Evolutionary conservation across 2,113 vertebrate genomes (phyloP), one percentile per base, ranked within the genome.

Genomic region (Clarias gariepinus): DNA sequence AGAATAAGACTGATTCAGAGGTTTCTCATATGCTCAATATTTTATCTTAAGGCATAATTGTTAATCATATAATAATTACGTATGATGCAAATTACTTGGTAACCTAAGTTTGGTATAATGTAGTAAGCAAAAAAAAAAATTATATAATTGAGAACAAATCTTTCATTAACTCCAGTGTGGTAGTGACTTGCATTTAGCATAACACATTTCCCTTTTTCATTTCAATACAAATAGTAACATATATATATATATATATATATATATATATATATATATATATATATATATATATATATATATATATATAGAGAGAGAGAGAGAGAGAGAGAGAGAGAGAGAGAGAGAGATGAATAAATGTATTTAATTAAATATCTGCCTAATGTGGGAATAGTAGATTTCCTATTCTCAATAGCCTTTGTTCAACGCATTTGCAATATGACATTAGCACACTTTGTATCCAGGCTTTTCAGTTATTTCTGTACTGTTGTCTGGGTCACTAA

Each of bases 401-500:
- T 68, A 58, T 86, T 80, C 52, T 58, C n/a, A 58, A 68, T 69
- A 61, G 41, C 63, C 61, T 85, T 79, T 81, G 84, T 86, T 68
- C 36, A 77, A 8, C 57, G 52, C 30, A n/a, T 85, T 64, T 78
- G 60, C n/a, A 85, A 78, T 53, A 78, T 68, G 15, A 80, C 53
- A 80, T 86, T 80, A 69, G 77, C 63, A 80, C 58, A 57, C 25
- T 36, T 41, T 80, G 63, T 80, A 86, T 57, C 84, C 15, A 19
- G 30, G 84, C 63, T 68, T 86, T 86, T 86, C 9, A 69, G 79
- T 66, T 80, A 64, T 80, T 85, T 85, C 84, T 80, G 76, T 85
- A 80, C 61, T 78, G 30, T 52, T 52, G 21, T 36, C 63, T 58
- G 52, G 77, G 76, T 52, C 84, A 64, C 58, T 80, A 86, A 69